Conservation (phyloP, 2,113 vertebrate genomes). For the Otocyon megalotis region DNA sequence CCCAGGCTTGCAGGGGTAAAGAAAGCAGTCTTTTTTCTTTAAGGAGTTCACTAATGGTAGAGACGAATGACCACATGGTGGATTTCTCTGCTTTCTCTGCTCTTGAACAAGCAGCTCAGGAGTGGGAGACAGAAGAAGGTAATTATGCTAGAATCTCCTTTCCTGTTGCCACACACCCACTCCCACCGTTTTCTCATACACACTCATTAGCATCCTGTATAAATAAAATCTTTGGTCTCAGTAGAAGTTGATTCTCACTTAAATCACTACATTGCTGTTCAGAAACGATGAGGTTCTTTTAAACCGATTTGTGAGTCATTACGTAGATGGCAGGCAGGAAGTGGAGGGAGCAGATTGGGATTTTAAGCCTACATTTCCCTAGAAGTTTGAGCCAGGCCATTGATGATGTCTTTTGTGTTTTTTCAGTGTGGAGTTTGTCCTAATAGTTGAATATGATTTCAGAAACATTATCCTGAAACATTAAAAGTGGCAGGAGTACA, state of each 20-base stretch:
- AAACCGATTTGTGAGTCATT: conserved; percentile 4
- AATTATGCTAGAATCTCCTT: not conserved
- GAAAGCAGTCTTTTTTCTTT: conserved; percentile 9
- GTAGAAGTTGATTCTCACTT: conserved; percentile 10
- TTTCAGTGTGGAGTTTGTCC: conserved; percentile 15
- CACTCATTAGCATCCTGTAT: not conserved
- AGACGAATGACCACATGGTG: not conserved
- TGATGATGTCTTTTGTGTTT: conserved; percentile 2
- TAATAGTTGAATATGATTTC: conserved; percentile 7
- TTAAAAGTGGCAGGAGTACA: conserved; percentile 5
- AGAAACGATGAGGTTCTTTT: not conserved
- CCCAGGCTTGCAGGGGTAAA: not conserved
- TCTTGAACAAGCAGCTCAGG: not conserved
- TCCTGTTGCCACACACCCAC: not conserved
- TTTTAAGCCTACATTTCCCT: conserved; percentile 23
- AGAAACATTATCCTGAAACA: conserved; percentile 25
- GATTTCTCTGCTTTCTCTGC: not conserved
- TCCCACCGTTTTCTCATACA: not conserved
- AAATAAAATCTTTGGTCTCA: conserved; percentile 40
- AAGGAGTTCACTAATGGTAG: not conserved
- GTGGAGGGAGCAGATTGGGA: not conserved
- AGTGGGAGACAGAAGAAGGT: not conserved
- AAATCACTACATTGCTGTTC: conserved; percentile 43
- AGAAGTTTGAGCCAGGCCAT: not conserved
- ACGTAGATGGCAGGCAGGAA: not conserved